These are phyloP conservation scores for Pseudeuparius sepicola DNA, from an alignment of 2,888 invertebrate species.

Conservation along the genomic window DNA sequence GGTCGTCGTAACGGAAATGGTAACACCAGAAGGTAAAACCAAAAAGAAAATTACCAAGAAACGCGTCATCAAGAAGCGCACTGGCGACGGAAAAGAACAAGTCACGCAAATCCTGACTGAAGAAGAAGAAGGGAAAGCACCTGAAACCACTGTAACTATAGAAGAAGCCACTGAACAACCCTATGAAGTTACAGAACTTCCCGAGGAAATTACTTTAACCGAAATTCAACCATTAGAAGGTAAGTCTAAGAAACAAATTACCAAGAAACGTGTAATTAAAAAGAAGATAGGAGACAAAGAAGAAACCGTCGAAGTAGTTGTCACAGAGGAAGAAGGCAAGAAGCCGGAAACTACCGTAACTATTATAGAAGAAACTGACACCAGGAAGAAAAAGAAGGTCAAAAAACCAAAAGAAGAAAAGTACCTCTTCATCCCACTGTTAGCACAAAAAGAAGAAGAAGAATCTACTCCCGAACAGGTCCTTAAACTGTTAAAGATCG, in stretches of 20 bases:
- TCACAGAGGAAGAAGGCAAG: conserved; percentile 35
- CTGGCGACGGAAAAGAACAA: conserved; percentile 30
- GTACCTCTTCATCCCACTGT: conserved; percentile 33
- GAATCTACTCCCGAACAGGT: conserved; percentile 28
- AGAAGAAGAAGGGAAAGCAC: conserved; percentile 36
- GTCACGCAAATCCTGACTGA: conserved; percentile 35
- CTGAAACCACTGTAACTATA: conserved; percentile 32
- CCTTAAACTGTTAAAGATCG: conserved; percentile 31
- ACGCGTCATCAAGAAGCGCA: conserved; percentile 29
- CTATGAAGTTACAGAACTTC: conserved; percentile 22
- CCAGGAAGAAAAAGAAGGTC: conserved; percentile 25
- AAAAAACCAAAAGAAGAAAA: conserved; percentile 26
- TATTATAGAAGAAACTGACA: conserved; percentile 20
- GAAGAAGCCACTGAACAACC: conserved; percentile 24
- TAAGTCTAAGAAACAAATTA: conserved; percentile 21
- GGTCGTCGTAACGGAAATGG: conserved; percentile 26
- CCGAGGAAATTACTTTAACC: conserved; percentile 14
- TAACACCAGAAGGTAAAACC: conserved; percentile 33
- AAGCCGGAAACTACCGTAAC: conserved; percentile 28
- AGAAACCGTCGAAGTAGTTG: conserved; percentile 34
- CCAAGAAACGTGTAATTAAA: conserved; percentile 33
- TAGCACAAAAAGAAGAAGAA: conserved; percentile 30
- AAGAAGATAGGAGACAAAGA: conserved; percentile 36
- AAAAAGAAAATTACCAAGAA: conserved; percentile 29
- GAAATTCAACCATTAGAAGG: conserved; percentile 30